A percentile compares a stretch with the other conserved stretches of the same genome.
Conservation (phyloP, 2,888 invertebrate species). For the Eumacrocentrus americanus region DNA sequence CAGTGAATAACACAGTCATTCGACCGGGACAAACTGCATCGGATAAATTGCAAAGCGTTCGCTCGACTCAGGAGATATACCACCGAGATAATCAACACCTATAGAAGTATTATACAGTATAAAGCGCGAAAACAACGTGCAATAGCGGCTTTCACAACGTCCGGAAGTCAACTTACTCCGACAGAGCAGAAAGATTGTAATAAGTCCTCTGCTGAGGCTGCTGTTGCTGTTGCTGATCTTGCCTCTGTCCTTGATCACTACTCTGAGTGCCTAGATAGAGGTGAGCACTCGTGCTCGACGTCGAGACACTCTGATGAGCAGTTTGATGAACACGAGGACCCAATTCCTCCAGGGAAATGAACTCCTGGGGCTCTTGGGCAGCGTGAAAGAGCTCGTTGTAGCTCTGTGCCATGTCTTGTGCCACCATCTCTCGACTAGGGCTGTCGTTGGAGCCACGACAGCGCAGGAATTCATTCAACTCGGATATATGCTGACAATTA, state of each 20-base stretch:
- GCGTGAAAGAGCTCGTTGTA: conserved; percentile 53
- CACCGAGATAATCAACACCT: no score
- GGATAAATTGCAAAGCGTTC: background rate
- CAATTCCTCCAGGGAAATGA: conserved; percentile 52
- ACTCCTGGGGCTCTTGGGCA: conserved; percentile 51
- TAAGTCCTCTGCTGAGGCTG: conserved; percentile 40
- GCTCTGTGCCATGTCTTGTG: conserved; percentile 54
- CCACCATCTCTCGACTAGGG: conserved; percentile 49
- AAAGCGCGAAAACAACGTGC: no score
- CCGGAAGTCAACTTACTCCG: conserved; percentile 49
- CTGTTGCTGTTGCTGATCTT: background rate
- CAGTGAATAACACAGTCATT: background rate
- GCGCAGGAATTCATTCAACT: conserved; percentile 40
- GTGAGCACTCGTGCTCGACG: conserved; percentile 35
- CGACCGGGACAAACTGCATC: background rate
- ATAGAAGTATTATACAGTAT: no score
- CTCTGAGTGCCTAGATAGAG: conserved; percentile 27
- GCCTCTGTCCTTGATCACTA: conserved; percentile 33
- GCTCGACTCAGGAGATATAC: background rate
- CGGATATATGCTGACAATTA: conserved; percentile 10
- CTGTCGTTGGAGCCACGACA: conserved; percentile 35
- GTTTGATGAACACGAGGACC: conserved; percentile 44
- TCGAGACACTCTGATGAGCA: conserved; percentile 34
- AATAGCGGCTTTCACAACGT: no score
- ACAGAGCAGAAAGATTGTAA: conserved; percentile 49